phyloP scores from a whole-genome alignment of 2,888 invertebrate species.

The Watsonalla cultraria region DNA sequence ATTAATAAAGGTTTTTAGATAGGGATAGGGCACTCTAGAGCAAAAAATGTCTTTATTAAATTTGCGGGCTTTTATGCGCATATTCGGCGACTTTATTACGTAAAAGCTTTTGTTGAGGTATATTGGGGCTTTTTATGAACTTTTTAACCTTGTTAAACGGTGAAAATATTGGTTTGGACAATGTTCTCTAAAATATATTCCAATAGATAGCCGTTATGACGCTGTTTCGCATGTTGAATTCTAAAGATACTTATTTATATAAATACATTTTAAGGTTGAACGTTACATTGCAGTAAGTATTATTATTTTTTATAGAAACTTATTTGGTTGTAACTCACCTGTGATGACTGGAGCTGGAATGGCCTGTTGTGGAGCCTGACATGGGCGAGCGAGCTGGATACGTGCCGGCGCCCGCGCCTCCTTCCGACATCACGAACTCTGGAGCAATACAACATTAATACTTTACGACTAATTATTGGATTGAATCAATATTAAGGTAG shows the following conservation, averaged over 20 bases:
- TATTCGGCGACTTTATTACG: conserved; percentile 59
- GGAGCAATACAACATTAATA: conserved; percentile 34
- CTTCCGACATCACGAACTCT: conserved; percentile 71
- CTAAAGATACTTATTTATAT: no score
- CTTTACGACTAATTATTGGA: conserved; percentile 3
- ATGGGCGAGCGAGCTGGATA: conserved; percentile 69
- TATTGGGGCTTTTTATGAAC: conserved; percentile 37
- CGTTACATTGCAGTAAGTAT: no score
- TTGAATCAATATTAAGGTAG: neutral
- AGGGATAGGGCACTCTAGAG: conserved; percentile 60
- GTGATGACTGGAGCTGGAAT: conserved; percentile 73
- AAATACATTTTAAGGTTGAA: no score
- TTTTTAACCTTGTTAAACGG: conserved; percentile 31
- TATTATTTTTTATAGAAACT: neutral
- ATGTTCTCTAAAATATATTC: neutral
- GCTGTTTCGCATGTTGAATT: no score
- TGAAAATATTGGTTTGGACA: neutral
- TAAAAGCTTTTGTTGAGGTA: conserved; percentile 55
- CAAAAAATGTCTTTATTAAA: conserved; percentile 73
- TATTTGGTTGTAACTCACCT: conserved; percentile 35
- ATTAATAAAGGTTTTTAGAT: conserved; percentile 71
- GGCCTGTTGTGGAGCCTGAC: conserved; percentile 70
- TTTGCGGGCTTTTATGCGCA: conserved; percentile 68
- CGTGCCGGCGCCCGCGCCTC: conserved; percentile 40
- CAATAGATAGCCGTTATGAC: neutral